Base-by-base conservation (phyloP, 92 coral and sea anemone genomes). In the Parazoanthus darwini region DNA sequence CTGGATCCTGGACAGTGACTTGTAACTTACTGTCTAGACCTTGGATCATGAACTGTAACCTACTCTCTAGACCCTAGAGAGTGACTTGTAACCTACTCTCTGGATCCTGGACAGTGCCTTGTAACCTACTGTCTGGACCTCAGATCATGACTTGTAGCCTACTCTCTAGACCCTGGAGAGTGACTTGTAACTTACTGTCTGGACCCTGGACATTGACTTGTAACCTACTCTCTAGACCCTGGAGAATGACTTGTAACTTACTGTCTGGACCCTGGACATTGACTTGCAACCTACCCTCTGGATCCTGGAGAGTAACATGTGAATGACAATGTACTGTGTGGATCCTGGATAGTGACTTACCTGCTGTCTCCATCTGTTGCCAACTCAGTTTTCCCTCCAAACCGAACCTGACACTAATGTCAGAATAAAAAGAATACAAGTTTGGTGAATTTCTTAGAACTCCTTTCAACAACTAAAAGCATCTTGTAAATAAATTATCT, bases 341-440 rank as follows among this genome's bases (percentile, higher is more conserved):
- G 25, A 63, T 8, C 70, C 25, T 63, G 26, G 70, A 63, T 23
- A 2, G 26, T 18, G 25, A 75, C 46, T 86, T 89, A 93, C 99
- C 99, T 91, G 91, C 99, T 95, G 85, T 97, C 99, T 56, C 92
- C 91, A 71, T 97, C 99, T 22, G 99, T 92, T 7, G 99, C 99
- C 83, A 97, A 93, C 83, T 97, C 99, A 26, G 97, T 93, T 88
- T 95, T 97, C 3, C 99, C 99, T 51, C 99, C 99, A 94, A 95
- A 97, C 82, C 97, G 88, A 42, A 97, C 96, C 82, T 97, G 99
- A 82, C 99, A 97, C 99, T 97, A 83, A 20, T 79, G 87, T 63
- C 6, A 50, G 78, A 33, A 81, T 20, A 77, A 66, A 66, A 82
- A 79, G 36, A 59, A 46, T 2, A 22, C 36, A 78, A n/a, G 25